phyloP scores from a whole-genome alignment of 2,888 invertebrate genomes.

The Dolichomitus sp. region DNA sequence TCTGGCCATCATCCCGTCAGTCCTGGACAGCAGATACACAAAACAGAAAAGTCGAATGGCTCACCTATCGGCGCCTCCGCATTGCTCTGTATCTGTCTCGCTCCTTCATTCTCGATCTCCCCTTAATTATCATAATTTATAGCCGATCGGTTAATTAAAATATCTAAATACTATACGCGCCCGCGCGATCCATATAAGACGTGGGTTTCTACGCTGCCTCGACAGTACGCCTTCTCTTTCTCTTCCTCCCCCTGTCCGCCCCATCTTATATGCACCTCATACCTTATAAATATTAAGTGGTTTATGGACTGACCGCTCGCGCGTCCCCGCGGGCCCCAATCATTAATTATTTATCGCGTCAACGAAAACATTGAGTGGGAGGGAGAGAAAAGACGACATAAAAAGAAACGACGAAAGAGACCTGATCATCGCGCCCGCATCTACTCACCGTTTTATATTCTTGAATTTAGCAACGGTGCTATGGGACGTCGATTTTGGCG shows the following conservation, averaged over 20 bases:
- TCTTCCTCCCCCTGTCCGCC: conserved; percentile 51
- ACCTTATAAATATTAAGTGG: conserved; percentile 84
- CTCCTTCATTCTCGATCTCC: conserved; percentile 50
- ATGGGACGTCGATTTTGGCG: conserved; percentile 18
- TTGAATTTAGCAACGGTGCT: conserved; percentile 49
- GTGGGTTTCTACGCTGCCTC: conserved; percentile 54
- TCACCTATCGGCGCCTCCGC: conserved; percentile 20
- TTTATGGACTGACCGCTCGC: conserved; percentile 78
- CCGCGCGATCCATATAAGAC: conserved; percentile 71
- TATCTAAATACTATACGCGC: conserved; percentile 82
- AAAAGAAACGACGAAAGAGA: conserved; percentile 10
- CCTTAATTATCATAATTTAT: conserved; percentile 84
- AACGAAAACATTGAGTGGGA: conserved; percentile 71
- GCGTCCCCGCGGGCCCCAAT: conserved; percentile 70
- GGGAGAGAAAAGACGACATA: conserved; percentile 13
- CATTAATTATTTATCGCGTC: conserved; percentile 85
- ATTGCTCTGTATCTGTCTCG: conserved; percentile 12
- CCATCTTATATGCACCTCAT: conserved; percentile 72
- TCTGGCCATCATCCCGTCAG: conserved; percentile 50
- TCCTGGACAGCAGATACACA: conserved; percentile 35
- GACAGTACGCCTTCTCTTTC: conserved; percentile 65
- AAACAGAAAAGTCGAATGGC: conserved; percentile 48
- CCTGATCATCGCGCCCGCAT: conserved; percentile 27
- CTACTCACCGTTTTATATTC: conserved; percentile 55
- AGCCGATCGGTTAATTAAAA: conserved; percentile 84